Base-by-base conservation (phyloP, 1,140 invertebrate genomes). In the Drosophila kurseongensis region DNA sequence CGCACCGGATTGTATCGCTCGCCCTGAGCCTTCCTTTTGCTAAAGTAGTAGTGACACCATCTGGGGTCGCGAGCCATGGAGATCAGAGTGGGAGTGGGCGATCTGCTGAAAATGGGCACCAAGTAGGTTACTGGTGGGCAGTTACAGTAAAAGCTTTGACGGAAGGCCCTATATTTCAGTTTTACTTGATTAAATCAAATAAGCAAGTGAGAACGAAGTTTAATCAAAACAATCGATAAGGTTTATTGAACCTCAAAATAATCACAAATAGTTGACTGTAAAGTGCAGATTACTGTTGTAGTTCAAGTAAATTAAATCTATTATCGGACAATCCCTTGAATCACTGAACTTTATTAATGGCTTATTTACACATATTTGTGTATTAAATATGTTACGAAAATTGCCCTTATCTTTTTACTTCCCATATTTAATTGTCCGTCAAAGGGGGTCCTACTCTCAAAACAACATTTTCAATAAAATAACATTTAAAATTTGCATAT, bases 31-130 rank as follows among this genome's bases (percentile, higher is more conserved):
- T 10, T n/a, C 35, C 5, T 10, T 18, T 5, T 6, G 16, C 23
- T 7, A 42, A 29, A 12, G 40, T 14, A 36, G 23, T 10, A 1
- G 18, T 29, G 6, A 32, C n/a, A 16, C 4, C 10, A 55, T 10
- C 47, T 32, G 38, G 5, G 45, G 14, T 10, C 29, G 35, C n/a
- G 3, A 48, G 52, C 36, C 16, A 88, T 88, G 83, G 69, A 88
- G 42, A 9, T 78, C 5, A 65, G 71, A 57, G 52, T 89, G 51
- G 73, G 84, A 45, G 58, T 89, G 62, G 42, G 45, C 12, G 83
- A 88, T 59, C 73, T 88, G 47, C 67, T 88, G 0, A 88, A 63
- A 54, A 60, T 89, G 58, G 80, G 65, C n/a, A 69, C 57, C 14
- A 88, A 84, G 83, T 88, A 78, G 47, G 83, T 89, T 29, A 42